Conservation (phyloP, 2,113 vertebrate genomes). For the Myocastor coypus region DNA sequence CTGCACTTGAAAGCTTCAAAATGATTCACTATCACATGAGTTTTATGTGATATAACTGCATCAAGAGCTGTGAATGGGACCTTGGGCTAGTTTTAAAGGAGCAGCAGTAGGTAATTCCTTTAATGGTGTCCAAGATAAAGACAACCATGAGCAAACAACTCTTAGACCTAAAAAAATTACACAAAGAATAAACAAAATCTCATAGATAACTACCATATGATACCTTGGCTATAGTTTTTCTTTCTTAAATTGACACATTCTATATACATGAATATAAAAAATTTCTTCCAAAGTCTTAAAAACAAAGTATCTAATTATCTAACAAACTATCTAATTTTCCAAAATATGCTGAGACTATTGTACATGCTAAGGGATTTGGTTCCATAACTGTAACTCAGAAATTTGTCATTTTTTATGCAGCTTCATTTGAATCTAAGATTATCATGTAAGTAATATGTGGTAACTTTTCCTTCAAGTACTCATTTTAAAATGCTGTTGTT, state of each 20-base stretch:
- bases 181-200: background rate
- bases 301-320: background rate
- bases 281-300: background rate
- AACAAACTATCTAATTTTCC: background rate
- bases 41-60: too few relatives aligned
- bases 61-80: background rate
- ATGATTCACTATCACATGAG: background rate
- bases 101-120: background rate
- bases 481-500: slow-evolving; percentile 33
- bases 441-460: background rate
- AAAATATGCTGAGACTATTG: background rate
- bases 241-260: background rate
- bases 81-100: background rate
- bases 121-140: background rate
- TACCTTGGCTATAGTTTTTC: background rate
- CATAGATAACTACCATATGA: background rate
- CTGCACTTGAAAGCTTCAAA: background rate
- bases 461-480: background rate
- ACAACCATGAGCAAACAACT: background rate
- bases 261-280: background rate
- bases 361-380: background rate
- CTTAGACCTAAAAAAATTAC: background rate
- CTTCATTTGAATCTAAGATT: background rate
- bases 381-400: background rate
- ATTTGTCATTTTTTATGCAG: background rate